A percentile compares a stretch with the other conserved stretches of the same genome.
Evolutionary conservation across 2,797 vertebrate species (phyloP).

Genomic region (Acrocephalus scirpaceus): DNA sequence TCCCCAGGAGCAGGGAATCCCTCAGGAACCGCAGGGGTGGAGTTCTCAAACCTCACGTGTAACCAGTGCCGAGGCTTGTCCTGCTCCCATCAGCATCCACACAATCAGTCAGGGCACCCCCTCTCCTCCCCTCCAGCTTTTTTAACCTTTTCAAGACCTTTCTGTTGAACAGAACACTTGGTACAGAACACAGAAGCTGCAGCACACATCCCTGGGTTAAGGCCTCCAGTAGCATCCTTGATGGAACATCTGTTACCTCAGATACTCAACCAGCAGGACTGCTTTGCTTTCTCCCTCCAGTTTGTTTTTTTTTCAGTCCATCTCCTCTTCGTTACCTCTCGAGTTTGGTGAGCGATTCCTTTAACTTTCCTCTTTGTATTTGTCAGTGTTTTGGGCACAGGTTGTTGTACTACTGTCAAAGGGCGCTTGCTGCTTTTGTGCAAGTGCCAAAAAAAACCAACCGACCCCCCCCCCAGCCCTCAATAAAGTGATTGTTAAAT

Average conservation of each 20-base stretch:
- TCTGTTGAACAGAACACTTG: constrained; percentile 70
- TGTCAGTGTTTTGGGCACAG: constrained; percentile 84
- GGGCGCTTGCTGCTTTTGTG: constrained; percentile 81
- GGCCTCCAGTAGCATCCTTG: constrained; percentile 75
- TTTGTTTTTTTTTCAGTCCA: constrained; percentile 73
- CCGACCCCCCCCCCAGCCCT: constrained; percentile 68
- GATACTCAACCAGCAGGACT: constrained; percentile 87
- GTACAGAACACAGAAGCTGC: constrained; percentile 75
- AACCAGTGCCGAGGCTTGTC: not conserved
- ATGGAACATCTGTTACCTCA: constrained; percentile 88
- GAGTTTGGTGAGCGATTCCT: constrained; percentile 79
- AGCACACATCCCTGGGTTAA: constrained; percentile 62
- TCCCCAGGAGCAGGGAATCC: not conserved
- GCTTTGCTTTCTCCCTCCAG: not conserved
- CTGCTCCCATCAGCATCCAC: not conserved
- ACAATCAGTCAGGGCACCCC: not conserved
- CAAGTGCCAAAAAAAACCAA: constrained; percentile 80
- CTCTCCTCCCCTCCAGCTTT: constrained; percentile 48
- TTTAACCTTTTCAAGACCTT: constrained; percentile 52
- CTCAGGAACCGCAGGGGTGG: not conserved
- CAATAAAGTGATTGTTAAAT: constrained; percentile 90
- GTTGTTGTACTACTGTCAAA: constrained; percentile 85
- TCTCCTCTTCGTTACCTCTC: constrained; percentile 81
- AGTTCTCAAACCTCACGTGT: not conserved
- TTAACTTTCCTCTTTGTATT: constrained; percentile 78